These are phyloP conservation scores for Fistularia commersonii DNA, from an alignment of 2,797 vertebrate genomes.

Conservation along the genomic window DNA sequence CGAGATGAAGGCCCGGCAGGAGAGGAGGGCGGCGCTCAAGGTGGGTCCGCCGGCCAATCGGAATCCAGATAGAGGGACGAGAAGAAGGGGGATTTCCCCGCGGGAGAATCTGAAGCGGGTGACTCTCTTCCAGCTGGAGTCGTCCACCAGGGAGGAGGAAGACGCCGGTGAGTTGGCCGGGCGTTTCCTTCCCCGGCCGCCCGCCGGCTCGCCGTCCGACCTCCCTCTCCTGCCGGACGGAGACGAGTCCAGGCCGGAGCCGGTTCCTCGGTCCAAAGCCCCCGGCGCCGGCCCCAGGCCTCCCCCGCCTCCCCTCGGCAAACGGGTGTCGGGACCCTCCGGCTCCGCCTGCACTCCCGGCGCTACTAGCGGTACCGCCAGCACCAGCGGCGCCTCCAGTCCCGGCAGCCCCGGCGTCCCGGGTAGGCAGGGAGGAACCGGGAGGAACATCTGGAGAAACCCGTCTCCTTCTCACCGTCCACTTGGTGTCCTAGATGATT, in stretches of 20 bases:
- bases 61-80: too few species aligned
- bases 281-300: conserved; percentile 69
- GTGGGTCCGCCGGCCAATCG: conserved; percentile 65
- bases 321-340: conserved; percentile 63
- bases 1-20: conserved; percentile 95
- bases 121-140: conserved; percentile 43
- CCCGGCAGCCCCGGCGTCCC: background rate
- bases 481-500: conserved; percentile 67
- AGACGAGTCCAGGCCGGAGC: conserved; percentile 74
- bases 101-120: too few species aligned
- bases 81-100: too few species aligned
- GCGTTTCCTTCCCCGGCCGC: too few species aligned
- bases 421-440: background rate
- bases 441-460: background rate
- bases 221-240: conserved; percentile 23
- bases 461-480: background rate
- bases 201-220: background rate
- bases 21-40: conserved; percentile 84
- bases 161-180: conserved; percentile 40
- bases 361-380: conserved; percentile 69
- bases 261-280: conserved; percentile 56
- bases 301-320: conserved; percentile 64
- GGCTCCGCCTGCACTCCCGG: too few species aligned
- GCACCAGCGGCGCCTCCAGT: background rate
- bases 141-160: conserved; percentile 22